Evolutionary conservation across 2,888 invertebrate species (phyloP).

Genomic region (Hermaeophaga mercurialis): DNA sequence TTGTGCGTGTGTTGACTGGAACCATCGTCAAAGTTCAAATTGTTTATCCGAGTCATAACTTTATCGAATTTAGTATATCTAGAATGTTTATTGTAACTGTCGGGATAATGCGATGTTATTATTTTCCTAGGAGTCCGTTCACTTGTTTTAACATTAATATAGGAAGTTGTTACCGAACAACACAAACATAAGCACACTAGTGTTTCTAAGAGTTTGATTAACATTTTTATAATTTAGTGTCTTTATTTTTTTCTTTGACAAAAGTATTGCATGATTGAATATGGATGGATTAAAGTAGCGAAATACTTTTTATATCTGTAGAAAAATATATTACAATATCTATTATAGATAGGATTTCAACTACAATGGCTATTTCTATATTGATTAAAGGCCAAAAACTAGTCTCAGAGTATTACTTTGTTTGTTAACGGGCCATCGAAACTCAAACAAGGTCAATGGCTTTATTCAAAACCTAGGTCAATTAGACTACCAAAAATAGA

Average conservation of each 20-base stretch:
- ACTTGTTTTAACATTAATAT: conserved; percentile 23
- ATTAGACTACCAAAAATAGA: too few species aligned
- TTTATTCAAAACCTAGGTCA: too few species aligned
- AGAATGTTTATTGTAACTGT: conserved; percentile 31
- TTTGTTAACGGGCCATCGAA: too few species aligned
- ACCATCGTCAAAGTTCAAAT: conserved; percentile 28
- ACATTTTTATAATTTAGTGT: conserved; percentile 9
- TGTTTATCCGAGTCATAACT: conserved; percentile 40
- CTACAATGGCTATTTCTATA: too few species aligned
- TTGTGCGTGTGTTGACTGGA: conserved; percentile 11
- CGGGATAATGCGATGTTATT: conserved; percentile 6
- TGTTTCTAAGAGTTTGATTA: conserved; percentile 16
- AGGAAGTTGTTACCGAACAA: conserved; percentile 22
- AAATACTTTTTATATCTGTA: too few species aligned
- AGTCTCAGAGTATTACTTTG: too few species aligned
- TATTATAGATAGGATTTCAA: too few species aligned
- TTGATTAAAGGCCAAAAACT: too few species aligned
- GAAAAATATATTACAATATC: too few species aligned
- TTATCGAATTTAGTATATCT: conserved; percentile 45
- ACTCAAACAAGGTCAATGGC: too few species aligned
- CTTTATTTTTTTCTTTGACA: conserved; percentile 17
- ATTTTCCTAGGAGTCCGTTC: conserved; percentile 20
- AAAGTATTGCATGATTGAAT: conserved; percentile 6
- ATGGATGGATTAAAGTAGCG: not conserved
- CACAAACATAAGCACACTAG: conserved; percentile 33